These are phyloP conservation scores for Tychaedon coryphoeus DNA, from an alignment of 2,113 vertebrate genomes.

Conservation along the genomic window DNA sequence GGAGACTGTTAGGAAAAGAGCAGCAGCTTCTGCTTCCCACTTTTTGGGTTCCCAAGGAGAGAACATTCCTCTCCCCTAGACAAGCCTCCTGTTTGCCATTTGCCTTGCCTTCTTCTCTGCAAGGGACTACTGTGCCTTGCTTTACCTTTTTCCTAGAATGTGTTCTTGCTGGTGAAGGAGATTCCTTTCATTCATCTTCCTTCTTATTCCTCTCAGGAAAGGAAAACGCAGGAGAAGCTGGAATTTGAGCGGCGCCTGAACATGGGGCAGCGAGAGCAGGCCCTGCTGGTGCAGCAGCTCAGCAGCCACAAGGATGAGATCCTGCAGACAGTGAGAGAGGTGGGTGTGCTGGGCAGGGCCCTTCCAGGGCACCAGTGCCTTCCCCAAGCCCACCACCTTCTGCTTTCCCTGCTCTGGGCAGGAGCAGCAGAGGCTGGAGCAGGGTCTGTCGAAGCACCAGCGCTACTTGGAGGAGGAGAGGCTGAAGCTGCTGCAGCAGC, in stretches of 20 bases:
- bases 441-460: slow-evolving; percentile 82
- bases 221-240: slow-evolving; percentile 87
- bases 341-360: slow-evolving; percentile 9
- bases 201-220: slow-evolving; percentile 71
- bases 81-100: neutral
- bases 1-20: neutral
- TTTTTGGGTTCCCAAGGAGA: neutral
- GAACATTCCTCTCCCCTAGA: neutral
- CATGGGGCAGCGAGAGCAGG: slow-evolving; percentile 82
- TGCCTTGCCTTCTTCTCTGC: neutral
- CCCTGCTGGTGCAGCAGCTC: slow-evolving; percentile 83
- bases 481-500: slow-evolving; percentile 79
- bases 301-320: slow-evolving; percentile 83
- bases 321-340: slow-evolving; percentile 87
- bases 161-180: neutral
- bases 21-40: neutral
- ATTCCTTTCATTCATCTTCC: neutral
- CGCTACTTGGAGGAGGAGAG: slow-evolving; percentile 81
- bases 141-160: neutral
- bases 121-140: neutral
- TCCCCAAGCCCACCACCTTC: neutral
- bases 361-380: neutral
- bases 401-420: slow-evolving; percentile 13
- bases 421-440: slow-evolving; percentile 86
- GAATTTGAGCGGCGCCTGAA: slow-evolving; percentile 86